phyloP scores from a whole-genome alignment of 2,113 vertebrate species.

The Cygnus buccinator region DNA sequence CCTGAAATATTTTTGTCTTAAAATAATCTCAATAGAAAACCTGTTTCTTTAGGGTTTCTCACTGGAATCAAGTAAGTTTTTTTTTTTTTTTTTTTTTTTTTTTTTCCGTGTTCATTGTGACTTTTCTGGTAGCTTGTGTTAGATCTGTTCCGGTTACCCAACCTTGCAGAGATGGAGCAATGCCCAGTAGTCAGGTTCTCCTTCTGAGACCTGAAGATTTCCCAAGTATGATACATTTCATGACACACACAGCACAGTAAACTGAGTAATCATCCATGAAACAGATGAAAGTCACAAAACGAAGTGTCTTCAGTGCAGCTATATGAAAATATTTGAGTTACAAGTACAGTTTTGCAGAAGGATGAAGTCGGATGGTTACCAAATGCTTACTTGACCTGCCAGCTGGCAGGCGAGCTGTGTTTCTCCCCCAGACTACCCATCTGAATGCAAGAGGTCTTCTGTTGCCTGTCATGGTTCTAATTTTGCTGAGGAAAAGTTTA shows the following conservation, averaged over 20 bases:
- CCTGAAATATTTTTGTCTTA: background rate
- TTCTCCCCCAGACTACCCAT: background rate
- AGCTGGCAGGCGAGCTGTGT: background rate
- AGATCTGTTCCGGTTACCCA: background rate
- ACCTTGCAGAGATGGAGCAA: background rate
- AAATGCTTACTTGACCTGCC: background rate
- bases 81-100: background rate
- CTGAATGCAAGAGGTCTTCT: background rate
- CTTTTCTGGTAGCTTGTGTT: background rate
- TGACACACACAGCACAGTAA: too few relatives aligned
- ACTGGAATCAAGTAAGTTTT: fast-evolving
- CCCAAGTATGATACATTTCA: fast-evolving
- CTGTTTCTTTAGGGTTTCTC: background rate
- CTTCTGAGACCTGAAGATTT: background rate
- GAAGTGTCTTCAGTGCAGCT: background rate
- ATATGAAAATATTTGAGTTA: background rate
- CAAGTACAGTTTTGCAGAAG: background rate
- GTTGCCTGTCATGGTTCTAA: slow-evolving; percentile 4
- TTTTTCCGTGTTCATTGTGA: background rate
- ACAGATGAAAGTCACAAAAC: background rate
- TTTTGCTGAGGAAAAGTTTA: background rate
- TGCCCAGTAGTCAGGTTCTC: background rate
- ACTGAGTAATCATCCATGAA: background rate
- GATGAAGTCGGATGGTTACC: background rate
- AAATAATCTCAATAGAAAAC: background rate